Evolutionary conservation across 1,140 invertebrate species (phyloP), one percentile per base, ranked within the genome.

Genomic region (Camponotus floridanus): DNA sequence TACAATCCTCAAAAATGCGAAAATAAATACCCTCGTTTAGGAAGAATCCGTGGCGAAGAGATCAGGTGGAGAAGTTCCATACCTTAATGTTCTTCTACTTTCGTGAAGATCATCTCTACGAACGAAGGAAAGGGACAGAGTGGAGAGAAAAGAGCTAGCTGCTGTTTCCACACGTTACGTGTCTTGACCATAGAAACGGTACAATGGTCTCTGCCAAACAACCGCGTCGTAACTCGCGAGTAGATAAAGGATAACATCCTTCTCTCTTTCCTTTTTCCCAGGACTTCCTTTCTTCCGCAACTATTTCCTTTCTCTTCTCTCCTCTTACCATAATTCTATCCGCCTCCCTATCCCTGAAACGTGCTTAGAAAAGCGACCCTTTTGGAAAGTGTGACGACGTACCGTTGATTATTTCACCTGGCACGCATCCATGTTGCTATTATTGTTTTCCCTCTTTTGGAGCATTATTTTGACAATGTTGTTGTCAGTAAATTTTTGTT

Each of bases 121-220:
- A 6, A 31, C 31, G 68, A 73, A 21, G 55, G 18, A 31, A 9
- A 33, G 48, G 36, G 18, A 57, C 48, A 55, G 8, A 65, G 33
- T 45, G 62, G 62, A 51, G 64, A 85, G 11, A 62, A 26, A 26
- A 26, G 61, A 39, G 64, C 45, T 31, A 76, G 11, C 68, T 85
- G 86, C 42, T 74, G 62, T 68, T 57, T 45, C 81, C 26, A 62
- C 70, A 68, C 83, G 88, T 88, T 88, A 89, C 88, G 88, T 89
- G 88, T 88, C 87, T 88, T 88, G 88, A 89, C 88, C 88, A 68
- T 89, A 86, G 87, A 86, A 86, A 31, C 62, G 84, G 70, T 81
- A 88, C 87, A 89, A 89, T 89, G 76, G 76, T 64, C 70, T 65
- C 70, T 74, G 87, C 88, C 87, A 88, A 89, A 88, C 88, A 89